Conservation (phyloP, 2,797 vertebrate genomes). For the Pseudocheirus occidentalis region DNA sequence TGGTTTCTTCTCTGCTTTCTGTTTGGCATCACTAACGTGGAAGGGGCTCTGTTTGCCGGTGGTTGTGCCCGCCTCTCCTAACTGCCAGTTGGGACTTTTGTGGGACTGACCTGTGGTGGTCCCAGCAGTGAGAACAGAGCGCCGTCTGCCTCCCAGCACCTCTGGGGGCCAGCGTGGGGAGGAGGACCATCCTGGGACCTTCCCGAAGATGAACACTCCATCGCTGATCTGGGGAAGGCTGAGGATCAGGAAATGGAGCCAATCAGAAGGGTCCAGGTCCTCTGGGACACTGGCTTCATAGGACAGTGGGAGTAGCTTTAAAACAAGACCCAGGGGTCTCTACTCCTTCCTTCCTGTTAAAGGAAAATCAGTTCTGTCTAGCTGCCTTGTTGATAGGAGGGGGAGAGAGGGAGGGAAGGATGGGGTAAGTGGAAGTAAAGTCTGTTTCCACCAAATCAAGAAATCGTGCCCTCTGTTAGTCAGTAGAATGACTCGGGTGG, state of each 20-base stretch:
- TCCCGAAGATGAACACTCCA: slow-evolving; percentile 53
- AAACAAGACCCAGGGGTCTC: neutral
- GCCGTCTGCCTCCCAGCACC: slow-evolving; percentile 48
- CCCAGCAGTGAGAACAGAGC: slow-evolving; percentile 69
- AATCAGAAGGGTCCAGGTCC: slow-evolving; percentile 36
- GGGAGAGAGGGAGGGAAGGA: neutral
- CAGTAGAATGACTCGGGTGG: slow-evolving; percentile 63
- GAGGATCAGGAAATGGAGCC: slow-evolving; percentile 63
- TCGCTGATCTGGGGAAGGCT: slow-evolving; percentile 53
- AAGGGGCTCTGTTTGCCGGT: slow-evolving; percentile 67
- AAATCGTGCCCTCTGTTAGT: slow-evolving; percentile 64
- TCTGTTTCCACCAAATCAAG: slow-evolving; percentile 72
- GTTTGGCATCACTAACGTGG: slow-evolving; percentile 82
- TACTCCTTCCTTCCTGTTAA: neutral
- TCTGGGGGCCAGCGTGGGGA: slow-evolving; percentile 57
- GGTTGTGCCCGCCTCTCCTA: slow-evolving; percentile 75
- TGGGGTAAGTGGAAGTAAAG: slow-evolving; percentile 37
- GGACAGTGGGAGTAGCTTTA: neutral
- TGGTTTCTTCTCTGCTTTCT: slow-evolving; percentile 83
- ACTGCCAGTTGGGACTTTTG: slow-evolving; percentile 67
- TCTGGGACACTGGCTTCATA: neutral
- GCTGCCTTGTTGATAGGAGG: neutral
- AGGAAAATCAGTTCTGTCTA: slow-evolving; percentile 22
- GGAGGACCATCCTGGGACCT: slow-evolving; percentile 75
- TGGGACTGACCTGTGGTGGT: slow-evolving; percentile 64